These are phyloP conservation scores for Eledona agricola DNA, from an alignment of 2,888 invertebrate genomes.

Conservation along the genomic window DNA sequence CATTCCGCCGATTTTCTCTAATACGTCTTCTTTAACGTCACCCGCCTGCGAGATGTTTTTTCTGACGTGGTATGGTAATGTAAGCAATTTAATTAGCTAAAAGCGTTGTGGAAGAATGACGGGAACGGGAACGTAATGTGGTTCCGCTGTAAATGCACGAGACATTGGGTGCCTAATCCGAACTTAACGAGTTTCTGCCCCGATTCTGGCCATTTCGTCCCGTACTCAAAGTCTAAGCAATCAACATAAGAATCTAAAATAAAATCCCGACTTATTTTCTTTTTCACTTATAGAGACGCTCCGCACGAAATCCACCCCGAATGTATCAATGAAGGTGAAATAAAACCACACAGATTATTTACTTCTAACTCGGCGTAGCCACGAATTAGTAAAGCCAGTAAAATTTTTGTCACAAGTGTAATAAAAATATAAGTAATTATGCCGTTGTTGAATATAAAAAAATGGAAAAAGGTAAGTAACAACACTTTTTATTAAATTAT, in stretches of 20 bases:
- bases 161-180: constrained; percentile 61
- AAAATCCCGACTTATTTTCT: constrained; percentile 55
- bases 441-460: no score
- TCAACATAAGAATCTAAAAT: constrained; percentile 59
- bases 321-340: constrained; percentile 14
- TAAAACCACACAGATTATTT: constrained; percentile 18
- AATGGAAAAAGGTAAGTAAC: no score
- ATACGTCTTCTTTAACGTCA: constrained; percentile 23
- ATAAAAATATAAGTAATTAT: no score
- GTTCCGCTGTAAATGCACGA: constrained; percentile 53
- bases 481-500: no score
- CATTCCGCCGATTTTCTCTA: constrained; percentile 1
- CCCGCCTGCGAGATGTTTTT: no score
- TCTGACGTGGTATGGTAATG: constrained; percentile 17
- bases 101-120: constrained; percentile 50
- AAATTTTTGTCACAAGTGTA: no score
- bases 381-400: not conserved
- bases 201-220: constrained; percentile 47
- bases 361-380: constrained; percentile 5
- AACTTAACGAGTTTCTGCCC: constrained; percentile 61
- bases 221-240: constrained; percentile 51
- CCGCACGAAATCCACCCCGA: constrained; percentile 16
- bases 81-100: constrained; percentile 55
- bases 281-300: constrained; percentile 56
- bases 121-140: constrained; percentile 43